Conservation (phyloP, 2,113 vertebrate species). For the Cyanocitta stelleri region DNA sequence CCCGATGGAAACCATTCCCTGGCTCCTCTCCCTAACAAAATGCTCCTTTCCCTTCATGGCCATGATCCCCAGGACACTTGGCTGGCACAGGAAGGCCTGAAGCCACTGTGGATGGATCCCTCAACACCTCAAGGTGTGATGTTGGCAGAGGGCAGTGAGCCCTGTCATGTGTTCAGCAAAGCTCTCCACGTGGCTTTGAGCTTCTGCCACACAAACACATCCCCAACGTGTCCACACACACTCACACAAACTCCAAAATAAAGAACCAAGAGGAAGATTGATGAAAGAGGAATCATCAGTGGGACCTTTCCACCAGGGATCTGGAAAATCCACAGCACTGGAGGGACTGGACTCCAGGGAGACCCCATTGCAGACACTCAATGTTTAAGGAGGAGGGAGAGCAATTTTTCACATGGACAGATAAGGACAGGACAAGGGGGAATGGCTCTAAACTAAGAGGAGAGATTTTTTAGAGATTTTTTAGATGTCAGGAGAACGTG, state of each 20-base stretch:
- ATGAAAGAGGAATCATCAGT: neutral
- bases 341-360: neutral
- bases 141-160: neutral
- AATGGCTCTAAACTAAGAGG: neutral
- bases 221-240: rapidly evolving
- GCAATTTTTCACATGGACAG: neutral
- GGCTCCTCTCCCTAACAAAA: neutral
- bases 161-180: neutral
- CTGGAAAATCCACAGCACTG: neutral
- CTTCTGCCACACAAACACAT: neutral
- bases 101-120: neutral
- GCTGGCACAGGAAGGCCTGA: neutral
- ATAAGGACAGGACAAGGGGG: rapidly evolving
- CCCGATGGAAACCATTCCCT: neutral
- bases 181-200: neutral
- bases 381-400: neutral
- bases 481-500: neutral
- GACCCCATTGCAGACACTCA: too few species aligned
- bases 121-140: neutral
- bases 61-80: neutral
- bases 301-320: neutral
- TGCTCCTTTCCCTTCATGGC: neutral
- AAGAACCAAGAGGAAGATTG: neutral
- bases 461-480: neutral
- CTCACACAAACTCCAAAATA: too few species aligned